Percentiles rank a stretch among this genome's conserved stretches.
phyloP scores from a whole-genome alignment of 2,797 vertebrate species.

The Acropternis orthonyx region DNA sequence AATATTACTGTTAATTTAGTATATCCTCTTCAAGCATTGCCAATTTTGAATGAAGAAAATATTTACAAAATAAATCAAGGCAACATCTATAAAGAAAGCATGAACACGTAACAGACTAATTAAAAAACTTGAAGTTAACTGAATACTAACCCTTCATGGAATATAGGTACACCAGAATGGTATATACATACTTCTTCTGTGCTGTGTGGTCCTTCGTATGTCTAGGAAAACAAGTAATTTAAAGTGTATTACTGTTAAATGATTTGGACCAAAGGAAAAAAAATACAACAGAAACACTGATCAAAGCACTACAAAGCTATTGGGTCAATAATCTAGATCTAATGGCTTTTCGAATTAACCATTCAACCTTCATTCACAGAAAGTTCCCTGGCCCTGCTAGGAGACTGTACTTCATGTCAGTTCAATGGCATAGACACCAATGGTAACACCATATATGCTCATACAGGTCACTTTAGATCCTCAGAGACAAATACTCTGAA shows the following conservation, averaged over 20 bases:
- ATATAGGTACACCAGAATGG: slow-evolving; percentile 88
- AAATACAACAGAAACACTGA: not conserved
- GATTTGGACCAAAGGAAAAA: not conserved
- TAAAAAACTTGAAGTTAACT: not conserved
- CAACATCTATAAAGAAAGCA: not conserved
- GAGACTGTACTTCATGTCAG: not conserved
- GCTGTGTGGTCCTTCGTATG: slow-evolving; percentile 77
- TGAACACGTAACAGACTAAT: not conserved
- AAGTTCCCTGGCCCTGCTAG: not conserved
- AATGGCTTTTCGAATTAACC: not conserved
- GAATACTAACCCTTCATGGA: slow-evolving; percentile 83
- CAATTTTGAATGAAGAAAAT: not conserved
- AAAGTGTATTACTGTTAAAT: not conserved
- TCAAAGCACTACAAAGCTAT: not conserved
- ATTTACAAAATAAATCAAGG: not conserved
- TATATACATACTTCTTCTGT: slow-evolving; percentile 86
- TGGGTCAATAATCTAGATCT: not conserved
- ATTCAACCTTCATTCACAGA: not conserved
- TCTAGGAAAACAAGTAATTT: slow-evolving; percentile 9
- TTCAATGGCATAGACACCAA: not conserved
- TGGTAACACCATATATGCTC: not conserved
- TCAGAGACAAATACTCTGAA: not conserved
- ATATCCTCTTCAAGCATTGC: not conserved
- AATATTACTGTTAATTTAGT: not conserved
- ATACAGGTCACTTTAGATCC: not conserved